A percentile compares a stretch with the other conserved stretches of the same genome.
Evolutionary conservation across 2,797 vertebrate species (phyloP).

Genomic region (Artibeus lituratus): DNA sequence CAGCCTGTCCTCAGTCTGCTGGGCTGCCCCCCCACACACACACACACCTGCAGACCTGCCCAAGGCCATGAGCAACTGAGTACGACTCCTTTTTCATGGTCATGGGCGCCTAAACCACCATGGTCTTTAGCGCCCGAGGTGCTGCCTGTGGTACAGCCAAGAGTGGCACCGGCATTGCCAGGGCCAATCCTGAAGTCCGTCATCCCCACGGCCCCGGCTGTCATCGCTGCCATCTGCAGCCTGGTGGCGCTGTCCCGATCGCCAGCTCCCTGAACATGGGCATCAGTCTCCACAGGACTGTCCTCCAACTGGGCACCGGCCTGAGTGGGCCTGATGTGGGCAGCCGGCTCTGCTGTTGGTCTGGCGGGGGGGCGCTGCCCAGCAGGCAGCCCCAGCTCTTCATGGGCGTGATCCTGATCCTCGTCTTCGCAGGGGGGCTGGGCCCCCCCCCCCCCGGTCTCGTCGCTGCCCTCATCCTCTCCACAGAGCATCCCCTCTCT

Average conservation of each 20-base stretch:
- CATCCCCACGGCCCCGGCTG: conserved; percentile 98
- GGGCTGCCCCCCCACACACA: not conserved
- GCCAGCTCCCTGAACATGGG: conserved; percentile 88
- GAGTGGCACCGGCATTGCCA: conserved; percentile 96
- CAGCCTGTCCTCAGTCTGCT: not conserved
- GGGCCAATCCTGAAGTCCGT: conserved; percentile 99
- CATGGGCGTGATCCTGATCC: conserved; percentile 98
- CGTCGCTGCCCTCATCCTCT: conserved; percentile 97
- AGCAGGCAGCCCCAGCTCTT: conserved; percentile 97
- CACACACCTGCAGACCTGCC: not conserved
- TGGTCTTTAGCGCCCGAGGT: conserved; percentile 85
- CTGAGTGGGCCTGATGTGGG: conserved; percentile 92
- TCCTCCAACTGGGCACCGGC: conserved; percentile 96
- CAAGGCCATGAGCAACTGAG: not conserved
- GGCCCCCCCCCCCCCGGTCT: conserved; percentile 97
- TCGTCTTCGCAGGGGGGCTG: conserved; percentile 98
- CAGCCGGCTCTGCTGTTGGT: conserved; percentile 95
- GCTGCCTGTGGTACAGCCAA: conserved; percentile 98
- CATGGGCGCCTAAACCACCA: not conserved
- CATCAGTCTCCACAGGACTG: conserved; percentile 94
- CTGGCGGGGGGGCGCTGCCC: conserved; percentile 95
- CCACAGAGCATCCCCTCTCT: conserved; percentile 89
- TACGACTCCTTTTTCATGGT: not conserved
- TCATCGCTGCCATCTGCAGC: conserved; percentile 98
- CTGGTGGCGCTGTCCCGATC: conserved; percentile 97